phyloP scores from a whole-genome alignment of 2,888 invertebrate species.

The Troilus luridus region DNA sequence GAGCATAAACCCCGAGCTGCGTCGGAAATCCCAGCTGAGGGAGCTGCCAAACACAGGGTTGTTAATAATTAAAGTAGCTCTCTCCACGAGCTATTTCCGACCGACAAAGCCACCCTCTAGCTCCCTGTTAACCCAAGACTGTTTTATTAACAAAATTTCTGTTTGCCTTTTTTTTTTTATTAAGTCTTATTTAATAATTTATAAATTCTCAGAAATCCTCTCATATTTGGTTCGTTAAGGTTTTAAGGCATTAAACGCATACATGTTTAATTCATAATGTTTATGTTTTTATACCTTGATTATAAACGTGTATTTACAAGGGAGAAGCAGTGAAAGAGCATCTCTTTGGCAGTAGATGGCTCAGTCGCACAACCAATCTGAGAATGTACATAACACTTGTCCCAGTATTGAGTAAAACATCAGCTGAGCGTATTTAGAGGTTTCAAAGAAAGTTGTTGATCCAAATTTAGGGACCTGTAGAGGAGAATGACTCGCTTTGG shows the following conservation, averaged over 20 bases:
- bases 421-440: too few relatives aligned
- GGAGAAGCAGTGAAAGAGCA: too few relatives aligned
- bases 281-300: too few relatives aligned
- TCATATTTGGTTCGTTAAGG: not conserved
- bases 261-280: too few relatives aligned
- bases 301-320: too few relatives aligned
- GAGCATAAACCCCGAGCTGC: slow-evolving; percentile 22
- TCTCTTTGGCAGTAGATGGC: too few relatives aligned
- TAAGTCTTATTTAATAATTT: not conserved
- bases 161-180: not conserved
- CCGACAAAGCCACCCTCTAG: slow-evolving; percentile 4
- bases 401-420: too few relatives aligned
- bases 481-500: too few relatives aligned
- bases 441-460: too few relatives aligned
- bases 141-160: slow-evolving; percentile 22
- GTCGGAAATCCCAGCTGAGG: slow-evolving; percentile 23
- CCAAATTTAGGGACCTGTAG: too few relatives aligned
- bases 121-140: not conserved
- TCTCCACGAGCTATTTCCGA: slow-evolving; percentile 20
- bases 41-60: slow-evolving; percentile 28
- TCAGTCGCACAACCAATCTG: too few relatives aligned
- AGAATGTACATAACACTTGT: too few relatives aligned
- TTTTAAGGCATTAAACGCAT: not conserved
- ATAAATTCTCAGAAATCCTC: not conserved
- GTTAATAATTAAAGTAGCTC: slow-evolving; percentile 37